phyloP scores from a whole-genome alignment of 2,888 invertebrate genomes.

The Glaucopsyche alexis region DNA sequence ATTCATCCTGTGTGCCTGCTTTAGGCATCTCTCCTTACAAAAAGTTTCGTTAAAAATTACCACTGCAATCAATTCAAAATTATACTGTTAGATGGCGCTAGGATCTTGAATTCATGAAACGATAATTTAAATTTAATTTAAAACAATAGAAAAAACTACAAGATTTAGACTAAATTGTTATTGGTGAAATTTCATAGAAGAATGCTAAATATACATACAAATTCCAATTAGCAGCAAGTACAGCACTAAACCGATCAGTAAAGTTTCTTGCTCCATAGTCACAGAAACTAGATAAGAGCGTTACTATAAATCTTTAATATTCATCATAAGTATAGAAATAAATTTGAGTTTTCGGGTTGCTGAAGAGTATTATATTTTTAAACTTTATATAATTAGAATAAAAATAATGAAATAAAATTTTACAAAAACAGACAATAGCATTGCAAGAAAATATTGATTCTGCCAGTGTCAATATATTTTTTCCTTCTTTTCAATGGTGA shows the following conservation, averaged over 20 bases:
- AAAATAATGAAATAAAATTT: background rate
- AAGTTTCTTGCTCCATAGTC: constrained; percentile 50
- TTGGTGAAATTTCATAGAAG: background rate
- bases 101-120: background rate
- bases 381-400: no score
- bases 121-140: no score
- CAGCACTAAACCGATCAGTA: constrained; percentile 53
- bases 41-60: constrained; percentile 61
- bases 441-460: background rate
- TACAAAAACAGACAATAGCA: background rate
- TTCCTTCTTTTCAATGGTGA: background rate
- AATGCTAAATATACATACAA: constrained; percentile 48
- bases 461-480: constrained; percentile 25
- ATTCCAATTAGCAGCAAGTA: constrained; percentile 56
- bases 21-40: constrained; percentile 56
- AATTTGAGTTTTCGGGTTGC: no score
- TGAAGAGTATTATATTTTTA: no score
- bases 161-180: background rate
- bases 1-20: constrained; percentile 46
- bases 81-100: constrained; percentile 39
- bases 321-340: no score
- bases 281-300: no score
- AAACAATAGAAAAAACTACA: background rate
- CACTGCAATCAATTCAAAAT: constrained; percentile 47
- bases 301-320: no score